Evolutionary conservation across 2,888 invertebrate genomes (phyloP), one percentile per base, ranked within the genome.

Genomic region (Metellina segmentata): DNA sequence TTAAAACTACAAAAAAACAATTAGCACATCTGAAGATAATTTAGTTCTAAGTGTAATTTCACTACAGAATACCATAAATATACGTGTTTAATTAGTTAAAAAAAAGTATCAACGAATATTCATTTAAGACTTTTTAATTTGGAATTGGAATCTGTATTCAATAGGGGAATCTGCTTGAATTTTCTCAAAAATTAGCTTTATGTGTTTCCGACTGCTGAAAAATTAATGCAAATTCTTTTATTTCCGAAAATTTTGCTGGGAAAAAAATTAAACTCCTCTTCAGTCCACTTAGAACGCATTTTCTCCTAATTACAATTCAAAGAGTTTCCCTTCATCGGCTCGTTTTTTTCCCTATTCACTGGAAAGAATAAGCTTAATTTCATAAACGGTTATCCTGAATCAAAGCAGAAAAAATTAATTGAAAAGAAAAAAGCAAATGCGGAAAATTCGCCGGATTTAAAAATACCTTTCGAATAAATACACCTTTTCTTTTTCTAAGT

Each of bases 401-500:
- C 19, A 71, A 71, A 78, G 51, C 6, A 51, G 53, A 78, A 11
- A 78, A 19, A 78, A n/a, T 48, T 20, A 79, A 61, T 20, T n/a
- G 6, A 6, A 11, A 49, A 52, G 51, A 77, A 19, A 51, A 51
- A 51, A 77, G 19, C 13, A 77, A 77, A 16, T 13, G 51, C 34
- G 19, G 72, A 72, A 72, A 72, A 85, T 75, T 49, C 6, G 13
- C n/a, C 49, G 8, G 34, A 72, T 70, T 83, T 52, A 78, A 86
- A 86, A 86, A 86, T 75, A 61, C 48, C 69, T 61, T 82, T 52
- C 74, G 77, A 75, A 77, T 61, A 49, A 85, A 85, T 61, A 61
- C 51, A 34, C 11, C 74, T 85, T 85, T 75, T 61, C 72, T 78
- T 49, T 51, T n/a, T 49, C 16, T 6, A 74, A 74, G 11, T 74